Evolutionary conservation across 2,888 invertebrate species (phyloP).

Genomic region (Suillia variegata): DNA sequence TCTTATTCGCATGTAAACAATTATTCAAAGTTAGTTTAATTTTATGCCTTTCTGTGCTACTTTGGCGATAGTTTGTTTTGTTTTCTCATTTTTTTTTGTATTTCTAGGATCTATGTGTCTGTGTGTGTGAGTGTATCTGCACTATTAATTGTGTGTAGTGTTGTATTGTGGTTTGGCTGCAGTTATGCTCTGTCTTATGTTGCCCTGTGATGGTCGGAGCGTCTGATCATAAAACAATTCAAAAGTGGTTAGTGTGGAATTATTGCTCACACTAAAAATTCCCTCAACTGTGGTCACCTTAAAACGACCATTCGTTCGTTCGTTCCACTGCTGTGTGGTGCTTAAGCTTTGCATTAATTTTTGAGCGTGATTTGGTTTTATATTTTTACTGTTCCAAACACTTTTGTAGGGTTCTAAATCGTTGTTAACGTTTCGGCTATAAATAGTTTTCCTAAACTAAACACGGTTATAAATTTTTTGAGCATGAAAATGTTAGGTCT

Average conservation of each 20-base stretch:
- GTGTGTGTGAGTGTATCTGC: background rate
- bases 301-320: no score
- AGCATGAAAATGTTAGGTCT: no score
- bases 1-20: slow-evolving; percentile 6
- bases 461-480: no score
- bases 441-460: no score
- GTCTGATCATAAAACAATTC: slow-evolving; percentile 5
- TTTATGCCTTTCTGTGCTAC: background rate
- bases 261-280: background rate
- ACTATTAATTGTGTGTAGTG: background rate
- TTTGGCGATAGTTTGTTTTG: background rate
- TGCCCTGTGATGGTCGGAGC: no score
- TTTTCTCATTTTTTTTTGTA: background rate
- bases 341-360: no score
- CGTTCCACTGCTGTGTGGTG: no score
- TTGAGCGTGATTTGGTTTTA: no score
- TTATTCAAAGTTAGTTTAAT: slow-evolving; percentile 5
- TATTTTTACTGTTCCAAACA: no score
- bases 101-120: background rate
- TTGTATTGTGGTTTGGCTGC: background rate
- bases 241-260: background rate
- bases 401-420: no score
- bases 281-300: slow-evolving; percentile 12
- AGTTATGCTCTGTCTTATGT: no score
- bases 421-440: no score